These are phyloP conservation scores for Emys orbicularis DNA, from an alignment of 2,797 vertebrate species.

Conservation along the genomic window DNA sequence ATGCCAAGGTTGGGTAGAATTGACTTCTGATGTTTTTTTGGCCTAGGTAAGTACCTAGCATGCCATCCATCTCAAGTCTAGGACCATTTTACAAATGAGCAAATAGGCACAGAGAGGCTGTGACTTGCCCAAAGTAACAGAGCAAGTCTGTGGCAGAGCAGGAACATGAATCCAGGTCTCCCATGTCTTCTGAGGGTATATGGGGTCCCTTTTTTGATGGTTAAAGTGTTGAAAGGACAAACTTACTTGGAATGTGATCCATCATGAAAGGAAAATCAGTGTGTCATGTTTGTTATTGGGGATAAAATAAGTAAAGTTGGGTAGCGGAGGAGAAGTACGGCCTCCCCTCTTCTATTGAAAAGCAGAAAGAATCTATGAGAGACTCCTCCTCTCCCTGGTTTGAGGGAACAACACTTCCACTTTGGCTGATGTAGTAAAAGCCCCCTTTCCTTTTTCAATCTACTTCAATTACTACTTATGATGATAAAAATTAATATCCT, in stretches of 20 bases:
- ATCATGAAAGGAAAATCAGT: background rate
- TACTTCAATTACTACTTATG: background rate
- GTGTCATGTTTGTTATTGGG: background rate
- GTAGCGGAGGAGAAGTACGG: background rate
- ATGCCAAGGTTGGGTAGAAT: no score
- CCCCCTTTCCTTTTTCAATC: background rate
- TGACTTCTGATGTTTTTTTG: no score
- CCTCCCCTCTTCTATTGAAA: background rate
- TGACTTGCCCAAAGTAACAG: no score
- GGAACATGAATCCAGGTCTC: no score
- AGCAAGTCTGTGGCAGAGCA: no score
- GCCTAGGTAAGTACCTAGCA: no score
- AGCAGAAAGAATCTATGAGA: background rate
- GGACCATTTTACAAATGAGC: no score
- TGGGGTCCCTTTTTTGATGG: background rate
- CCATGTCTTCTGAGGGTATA: background rate
- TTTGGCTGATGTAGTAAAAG: accelerated
- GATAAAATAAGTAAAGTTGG: background rate
- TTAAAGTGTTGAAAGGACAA: background rate
- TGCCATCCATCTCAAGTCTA: no score
- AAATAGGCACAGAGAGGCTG: no score
- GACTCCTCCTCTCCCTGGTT: background rate
- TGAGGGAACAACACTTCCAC: background rate
- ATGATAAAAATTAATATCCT: background rate
- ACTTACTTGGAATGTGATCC: background rate